Percentiles rank a stretch among this genome's conserved stretches.
Conservation (phyloP, 1,140 invertebrate genomes). For the Drosophila nikananu region DNA sequence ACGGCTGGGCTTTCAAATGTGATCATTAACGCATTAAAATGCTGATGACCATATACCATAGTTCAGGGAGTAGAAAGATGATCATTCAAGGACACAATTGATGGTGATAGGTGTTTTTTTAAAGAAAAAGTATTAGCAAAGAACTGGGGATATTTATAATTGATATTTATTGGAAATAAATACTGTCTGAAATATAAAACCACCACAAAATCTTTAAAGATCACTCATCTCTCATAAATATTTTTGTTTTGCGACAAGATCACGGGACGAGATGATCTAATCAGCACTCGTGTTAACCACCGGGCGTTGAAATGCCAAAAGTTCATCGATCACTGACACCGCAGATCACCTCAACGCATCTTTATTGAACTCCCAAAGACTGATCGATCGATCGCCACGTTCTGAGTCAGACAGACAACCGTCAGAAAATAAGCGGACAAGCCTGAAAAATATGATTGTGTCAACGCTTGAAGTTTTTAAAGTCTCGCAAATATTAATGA, state of each 20-base stretch:
- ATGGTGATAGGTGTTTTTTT: background rate
- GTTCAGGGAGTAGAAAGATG: constrained; percentile 1
- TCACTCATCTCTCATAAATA: constrained; percentile 3
- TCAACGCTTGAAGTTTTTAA: constrained; percentile 24
- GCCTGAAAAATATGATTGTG: constrained; percentile 17
- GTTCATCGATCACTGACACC: constrained; percentile 53
- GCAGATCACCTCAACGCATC: constrained; percentile 37
- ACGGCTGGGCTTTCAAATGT: constrained; percentile 30
- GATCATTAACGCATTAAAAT: constrained; percentile 40
- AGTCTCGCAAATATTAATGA: constrained; percentile 14
- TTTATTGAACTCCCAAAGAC: constrained; percentile 34
- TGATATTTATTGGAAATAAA: background rate
- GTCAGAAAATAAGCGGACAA: constrained; percentile 17
- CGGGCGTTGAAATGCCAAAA: constrained; percentile 46
- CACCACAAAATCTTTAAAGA: background rate
- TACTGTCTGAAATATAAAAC: background rate
- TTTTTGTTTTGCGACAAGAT: background rate
- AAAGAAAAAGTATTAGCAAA: background rate
- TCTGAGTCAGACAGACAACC: constrained; percentile 33
- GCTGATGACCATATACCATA: constrained; percentile 9
- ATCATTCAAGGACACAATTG: constrained; percentile 22
- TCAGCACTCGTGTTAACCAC: constrained; percentile 26
- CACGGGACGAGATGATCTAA: constrained; percentile 39
- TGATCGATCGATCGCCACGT: constrained; percentile 28
- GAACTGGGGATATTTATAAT: background rate